These are phyloP conservation scores for Unio pictorum DNA, from an alignment of 2,888 invertebrate genomes.

Conservation along the genomic window DNA sequence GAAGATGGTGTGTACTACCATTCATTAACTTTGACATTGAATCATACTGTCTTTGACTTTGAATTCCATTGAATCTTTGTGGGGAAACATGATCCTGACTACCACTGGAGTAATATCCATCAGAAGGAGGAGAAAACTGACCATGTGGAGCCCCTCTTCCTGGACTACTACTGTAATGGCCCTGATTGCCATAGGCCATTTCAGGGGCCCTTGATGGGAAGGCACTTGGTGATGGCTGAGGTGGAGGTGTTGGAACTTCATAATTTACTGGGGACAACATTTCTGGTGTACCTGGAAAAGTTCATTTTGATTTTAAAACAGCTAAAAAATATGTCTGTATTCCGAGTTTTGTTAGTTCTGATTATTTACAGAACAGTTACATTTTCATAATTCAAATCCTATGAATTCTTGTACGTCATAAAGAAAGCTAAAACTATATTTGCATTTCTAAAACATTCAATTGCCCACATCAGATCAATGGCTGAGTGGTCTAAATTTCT, in stretches of 20 bases:
- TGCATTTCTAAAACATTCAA: no score
- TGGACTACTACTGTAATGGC: slow-evolving; percentile 17
- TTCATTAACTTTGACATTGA: slow-evolving; percentile 22
- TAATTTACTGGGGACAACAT: slow-evolving; percentile 62
- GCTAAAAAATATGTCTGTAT: no score
- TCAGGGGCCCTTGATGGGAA: slow-evolving; percentile 36
- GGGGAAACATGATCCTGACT: slow-evolving; percentile 23
- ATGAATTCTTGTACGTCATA: no score
- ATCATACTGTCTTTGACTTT: slow-evolving; percentile 35
- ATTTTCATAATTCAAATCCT: not conserved
- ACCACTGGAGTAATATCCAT: slow-evolving; percentile 18
- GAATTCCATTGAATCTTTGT: slow-evolving; percentile 21
- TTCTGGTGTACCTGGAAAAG: slow-evolving; percentile 59
- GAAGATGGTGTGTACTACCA: slow-evolving; percentile 20
- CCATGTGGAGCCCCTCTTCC: slow-evolving; percentile 16
- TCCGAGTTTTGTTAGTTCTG: no score
- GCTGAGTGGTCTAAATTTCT: no score
- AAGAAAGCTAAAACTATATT: no score
- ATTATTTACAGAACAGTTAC: not conserved
- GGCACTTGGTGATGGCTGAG: slow-evolving; percentile 65
- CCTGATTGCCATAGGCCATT: slow-evolving; percentile 23
- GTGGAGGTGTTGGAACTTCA: slow-evolving; percentile 64
- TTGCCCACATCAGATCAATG: no score
- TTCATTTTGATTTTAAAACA: no score
- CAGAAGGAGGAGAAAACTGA: slow-evolving; percentile 26